A percentile compares a stretch with the other conserved stretches of the same genome.
These are phyloP conservation scores for Pegoplata infirma DNA, from an alignment of 2,888 invertebrate genomes.

Conservation along the genomic window DNA sequence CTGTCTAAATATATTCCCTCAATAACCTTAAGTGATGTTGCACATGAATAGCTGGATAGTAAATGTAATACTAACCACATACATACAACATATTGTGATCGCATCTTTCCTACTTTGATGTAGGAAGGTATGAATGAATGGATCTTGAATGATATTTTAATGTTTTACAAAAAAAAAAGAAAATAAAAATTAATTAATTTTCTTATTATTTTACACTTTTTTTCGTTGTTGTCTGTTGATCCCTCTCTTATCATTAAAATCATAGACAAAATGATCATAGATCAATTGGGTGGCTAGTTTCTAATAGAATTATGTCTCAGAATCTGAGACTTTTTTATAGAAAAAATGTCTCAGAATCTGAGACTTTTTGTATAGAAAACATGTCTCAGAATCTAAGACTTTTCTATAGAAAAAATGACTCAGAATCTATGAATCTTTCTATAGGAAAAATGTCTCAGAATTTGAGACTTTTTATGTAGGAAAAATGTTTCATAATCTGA, in stretches of 20 bases:
- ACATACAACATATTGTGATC: not conserved
- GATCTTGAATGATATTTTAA: not conserved
- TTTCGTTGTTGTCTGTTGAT: not conserved
- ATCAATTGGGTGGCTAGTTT: too few species aligned
- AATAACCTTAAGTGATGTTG: constrained; percentile 11
- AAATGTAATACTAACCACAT: not conserved
- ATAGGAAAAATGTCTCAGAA: too few species aligned
- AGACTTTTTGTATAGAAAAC: too few species aligned
- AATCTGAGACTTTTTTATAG: too few species aligned
- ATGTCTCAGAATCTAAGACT: too few species aligned
- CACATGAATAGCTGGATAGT: not conserved
- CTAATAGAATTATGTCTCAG: too few species aligned
- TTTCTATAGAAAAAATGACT: too few species aligned
- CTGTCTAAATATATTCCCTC: not conserved
- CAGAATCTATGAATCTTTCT: too few species aligned
- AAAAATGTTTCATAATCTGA: too few species aligned
- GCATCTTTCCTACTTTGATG: not conserved
- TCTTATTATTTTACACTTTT: not conserved
- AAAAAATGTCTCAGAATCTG: too few species aligned
- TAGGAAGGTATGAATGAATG: not conserved
- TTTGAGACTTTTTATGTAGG: too few species aligned
- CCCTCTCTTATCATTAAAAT: constrained; percentile 19
- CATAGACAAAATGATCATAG: constrained; percentile 11
- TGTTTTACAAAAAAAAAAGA: too few species aligned
- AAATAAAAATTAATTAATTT: constrained; percentile 51